Conservation (phyloP, 1,140 invertebrate species). For the Drosophila ambigua region DNA sequence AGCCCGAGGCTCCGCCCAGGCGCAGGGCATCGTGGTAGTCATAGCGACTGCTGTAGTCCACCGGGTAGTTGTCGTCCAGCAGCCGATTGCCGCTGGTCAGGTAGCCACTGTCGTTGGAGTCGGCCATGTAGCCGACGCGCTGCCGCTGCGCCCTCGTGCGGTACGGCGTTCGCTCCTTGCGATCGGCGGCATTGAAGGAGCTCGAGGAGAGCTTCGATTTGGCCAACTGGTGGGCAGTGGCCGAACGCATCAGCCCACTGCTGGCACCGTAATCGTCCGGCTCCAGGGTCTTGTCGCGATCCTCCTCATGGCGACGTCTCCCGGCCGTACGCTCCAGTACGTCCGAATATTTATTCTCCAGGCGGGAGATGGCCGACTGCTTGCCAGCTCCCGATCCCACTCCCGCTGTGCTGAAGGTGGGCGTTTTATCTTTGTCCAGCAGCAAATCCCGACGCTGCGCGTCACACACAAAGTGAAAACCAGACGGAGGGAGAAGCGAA, state of each 20-base stretch:
- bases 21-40: constrained; percentile 71
- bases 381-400: constrained; percentile 24
- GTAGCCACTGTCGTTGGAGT: constrained; percentile 69
- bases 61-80: constrained; percentile 73
- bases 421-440: constrained; percentile 79
- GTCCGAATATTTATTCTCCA: constrained; percentile 90
- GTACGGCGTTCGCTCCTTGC: constrained; percentile 81
- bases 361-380: constrained; percentile 85
- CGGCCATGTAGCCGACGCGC: constrained; percentile 60
- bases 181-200: constrained; percentile 72
- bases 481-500: constrained; percentile 25
- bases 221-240: constrained; percentile 86
- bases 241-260: constrained; percentile 85
- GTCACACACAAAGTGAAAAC: constrained; percentile 51
- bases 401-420: constrained; percentile 45
- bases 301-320: constrained; percentile 85
- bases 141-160: constrained; percentile 58
- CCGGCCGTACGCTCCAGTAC: constrained; percentile 88
- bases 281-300: constrained; percentile 88
- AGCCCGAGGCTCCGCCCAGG: constrained; percentile 67
- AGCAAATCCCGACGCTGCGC: constrained; percentile 62
- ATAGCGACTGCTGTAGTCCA: constrained; percentile 69
- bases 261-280: constrained; percentile 84
- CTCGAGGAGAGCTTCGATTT: constrained; percentile 84
- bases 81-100: constrained; percentile 59